Evolutionary conservation across 2,888 invertebrate genomes (phyloP), one percentile per base, ranked within the genome.

Genomic region (Idaea straminata): DNA sequence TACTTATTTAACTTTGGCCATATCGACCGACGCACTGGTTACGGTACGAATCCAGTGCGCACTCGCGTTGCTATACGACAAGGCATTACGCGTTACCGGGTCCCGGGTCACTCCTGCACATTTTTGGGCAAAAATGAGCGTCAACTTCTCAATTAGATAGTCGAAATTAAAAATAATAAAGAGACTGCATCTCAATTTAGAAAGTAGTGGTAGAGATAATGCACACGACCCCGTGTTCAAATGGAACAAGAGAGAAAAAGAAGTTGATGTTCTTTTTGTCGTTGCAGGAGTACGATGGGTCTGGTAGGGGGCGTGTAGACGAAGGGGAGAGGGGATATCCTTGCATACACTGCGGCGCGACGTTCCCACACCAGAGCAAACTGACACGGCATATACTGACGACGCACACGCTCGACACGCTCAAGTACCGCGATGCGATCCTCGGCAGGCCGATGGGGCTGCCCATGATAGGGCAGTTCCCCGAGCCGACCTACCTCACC

Each of bases 241-340:
- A 85, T 81, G 84, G 84, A 86, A 86, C 87, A 87, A 88, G 87
- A 85, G 86, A 92, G 89, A 74, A 95, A 96, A 96, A 97, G 97
- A 97, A 97, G 97, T 97, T 97, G 97, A 97, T 96, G 96, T 95
- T 95, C 95, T 94, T 92, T 92, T 92, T 92, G 92, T 96, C 96
- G 97, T 97, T 96, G 96, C 97, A 97, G 97, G 97, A 97, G 95
- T 95, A 96, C 95, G 95, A 96, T 95, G 95, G 95, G 94, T 94
- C 94, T 93, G 92, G 89, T 90, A 91, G 92, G 91, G 92, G 86
- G 82, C 83, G 91, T 82, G 85, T 87, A 85, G 92, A 90, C 74
- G 91, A 90, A 71, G 91, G 89, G 86, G 93, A 88, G 76, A 85
- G 93, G 79, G 94, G 94, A 84, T 96, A 95, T 93, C 95, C 95